Percentiles rank a stretch among this genome's conserved stretches.
Evolutionary conservation across 2,888 invertebrate species (phyloP).

Genomic region (Hyposoter didymator): DNA sequence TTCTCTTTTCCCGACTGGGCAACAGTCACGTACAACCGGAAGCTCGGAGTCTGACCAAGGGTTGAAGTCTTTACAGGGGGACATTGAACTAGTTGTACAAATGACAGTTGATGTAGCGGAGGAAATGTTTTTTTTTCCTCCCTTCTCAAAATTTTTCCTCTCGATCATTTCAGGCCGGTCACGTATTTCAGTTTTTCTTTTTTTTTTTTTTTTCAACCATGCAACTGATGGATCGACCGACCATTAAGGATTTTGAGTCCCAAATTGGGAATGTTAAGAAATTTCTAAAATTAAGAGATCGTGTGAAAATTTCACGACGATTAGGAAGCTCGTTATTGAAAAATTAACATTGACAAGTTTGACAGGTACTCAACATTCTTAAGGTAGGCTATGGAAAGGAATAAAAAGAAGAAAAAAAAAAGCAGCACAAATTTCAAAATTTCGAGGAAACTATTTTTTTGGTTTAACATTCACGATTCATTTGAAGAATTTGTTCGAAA

Average conservation of each 20-base stretch:
- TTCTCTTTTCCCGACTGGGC: slow-evolving; percentile 41
- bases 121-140: background rate
- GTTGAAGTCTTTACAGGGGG: slow-evolving; percentile 4
- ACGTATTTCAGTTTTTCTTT: background rate
- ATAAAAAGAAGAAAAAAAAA: background rate
- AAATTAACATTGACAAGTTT: no score
- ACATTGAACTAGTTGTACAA: slow-evolving; percentile 4
- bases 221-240: background rate
- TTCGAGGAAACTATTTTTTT: background rate
- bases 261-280: no score
- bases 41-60: slow-evolving; percentile 3
- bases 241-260: background rate
- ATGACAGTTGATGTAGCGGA: slow-evolving; percentile 18
- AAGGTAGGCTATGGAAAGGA: no score
- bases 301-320: no score
- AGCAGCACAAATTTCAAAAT: background rate
- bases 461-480: background rate
- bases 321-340: no score
- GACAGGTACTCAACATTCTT: no score
- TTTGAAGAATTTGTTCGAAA: background rate
- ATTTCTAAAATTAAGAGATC: no score
- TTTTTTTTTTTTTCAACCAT: background rate
- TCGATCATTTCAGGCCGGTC: slow-evolving; percentile 9
- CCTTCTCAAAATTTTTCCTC: background rate
- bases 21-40: slow-evolving; percentile 55